Conservation (phyloP, 1,140 invertebrate genomes). For the Drosophila sp. region DNA sequence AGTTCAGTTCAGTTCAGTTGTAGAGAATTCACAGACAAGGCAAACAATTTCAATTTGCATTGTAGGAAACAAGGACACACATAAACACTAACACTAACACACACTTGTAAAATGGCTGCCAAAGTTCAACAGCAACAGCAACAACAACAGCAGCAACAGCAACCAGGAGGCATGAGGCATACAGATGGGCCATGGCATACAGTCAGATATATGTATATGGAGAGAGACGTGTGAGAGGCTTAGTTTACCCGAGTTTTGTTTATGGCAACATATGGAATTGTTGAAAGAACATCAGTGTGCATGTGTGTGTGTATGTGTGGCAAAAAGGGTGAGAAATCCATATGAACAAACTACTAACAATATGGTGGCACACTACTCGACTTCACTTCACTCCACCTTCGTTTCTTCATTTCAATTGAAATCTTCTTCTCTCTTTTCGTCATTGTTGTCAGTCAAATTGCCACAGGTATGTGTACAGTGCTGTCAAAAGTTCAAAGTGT, state of each 20-base stretch:
- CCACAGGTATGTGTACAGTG: not conserved
- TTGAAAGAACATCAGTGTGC: constrained; percentile 4
- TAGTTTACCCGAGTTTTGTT: constrained; percentile 16
- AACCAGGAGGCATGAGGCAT: not conserved
- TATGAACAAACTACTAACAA: not conserved
- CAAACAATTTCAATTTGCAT: constrained; percentile 80
- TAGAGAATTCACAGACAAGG: constrained; percentile 67
- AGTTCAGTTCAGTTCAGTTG: constrained; percentile 55
- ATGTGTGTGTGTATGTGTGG: too few species aligned
- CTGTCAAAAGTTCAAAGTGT: constrained; percentile 2
- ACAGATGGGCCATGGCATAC: not conserved
- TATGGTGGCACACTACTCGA: not conserved
- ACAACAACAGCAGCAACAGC: constrained; percentile 4
- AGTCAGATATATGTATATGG: not conserved
- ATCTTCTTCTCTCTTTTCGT: too few species aligned
- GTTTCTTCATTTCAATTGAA: too few species aligned
- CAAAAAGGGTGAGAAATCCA: not conserved
- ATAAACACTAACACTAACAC: constrained; percentile 44
- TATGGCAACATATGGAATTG: constrained; percentile 19
- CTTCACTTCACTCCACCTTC: not conserved
- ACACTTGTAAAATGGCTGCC: constrained; percentile 22
- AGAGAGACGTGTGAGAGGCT: constrained; percentile 3
- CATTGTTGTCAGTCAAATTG: too few species aligned
- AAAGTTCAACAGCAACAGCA: constrained; percentile 19
- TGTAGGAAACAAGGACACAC: constrained; percentile 62